These are phyloP conservation scores for Anniella stebbinsi DNA, from an alignment of 2,797 vertebrate genomes.

Conservation along the genomic window DNA sequence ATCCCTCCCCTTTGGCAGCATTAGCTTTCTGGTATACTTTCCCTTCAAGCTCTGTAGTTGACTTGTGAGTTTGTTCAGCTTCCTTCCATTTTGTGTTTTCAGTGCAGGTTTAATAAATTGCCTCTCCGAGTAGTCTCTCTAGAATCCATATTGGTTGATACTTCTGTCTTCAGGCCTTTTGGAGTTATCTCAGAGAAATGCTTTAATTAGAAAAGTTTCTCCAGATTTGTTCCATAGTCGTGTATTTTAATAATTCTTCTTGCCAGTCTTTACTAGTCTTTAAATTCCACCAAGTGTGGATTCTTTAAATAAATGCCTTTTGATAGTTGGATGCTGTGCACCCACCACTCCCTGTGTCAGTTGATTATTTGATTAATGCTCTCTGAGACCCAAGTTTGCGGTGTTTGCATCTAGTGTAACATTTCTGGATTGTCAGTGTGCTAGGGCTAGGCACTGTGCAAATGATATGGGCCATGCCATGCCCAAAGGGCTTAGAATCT, in stretches of 20 bases:
- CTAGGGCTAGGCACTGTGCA: not conserved
- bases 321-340: not conserved
- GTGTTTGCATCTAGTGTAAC: not conserved
- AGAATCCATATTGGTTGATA: not conserved
- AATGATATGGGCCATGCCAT: not conserved
- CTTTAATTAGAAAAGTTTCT: conserved; percentile 13
- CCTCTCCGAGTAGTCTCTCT: not conserved
- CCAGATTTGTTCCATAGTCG: accelerated
- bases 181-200: not conserved
- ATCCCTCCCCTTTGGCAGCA: conserved; percentile 26
- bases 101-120: not conserved
- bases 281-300: conserved; percentile 2
- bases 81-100: conserved; percentile 31
- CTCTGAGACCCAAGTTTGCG: not conserved
- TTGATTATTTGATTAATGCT: not conserved
- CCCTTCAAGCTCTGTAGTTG: conserved; percentile 47
- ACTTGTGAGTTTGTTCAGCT: conserved; percentile 41
- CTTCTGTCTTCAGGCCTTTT: conserved; percentile 35
- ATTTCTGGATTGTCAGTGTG: not conserved
- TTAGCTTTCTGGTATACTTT: conserved; percentile 56
- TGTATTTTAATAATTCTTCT: conserved; percentile 41
- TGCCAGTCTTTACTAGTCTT: not conserved
- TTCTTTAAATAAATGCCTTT: conserved; percentile 31
- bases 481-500: too few relatives aligned
- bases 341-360: not conserved